Evolutionary conservation across 2,113 vertebrate genomes (phyloP).

Genomic region (Laticauda colubrina): DNA sequence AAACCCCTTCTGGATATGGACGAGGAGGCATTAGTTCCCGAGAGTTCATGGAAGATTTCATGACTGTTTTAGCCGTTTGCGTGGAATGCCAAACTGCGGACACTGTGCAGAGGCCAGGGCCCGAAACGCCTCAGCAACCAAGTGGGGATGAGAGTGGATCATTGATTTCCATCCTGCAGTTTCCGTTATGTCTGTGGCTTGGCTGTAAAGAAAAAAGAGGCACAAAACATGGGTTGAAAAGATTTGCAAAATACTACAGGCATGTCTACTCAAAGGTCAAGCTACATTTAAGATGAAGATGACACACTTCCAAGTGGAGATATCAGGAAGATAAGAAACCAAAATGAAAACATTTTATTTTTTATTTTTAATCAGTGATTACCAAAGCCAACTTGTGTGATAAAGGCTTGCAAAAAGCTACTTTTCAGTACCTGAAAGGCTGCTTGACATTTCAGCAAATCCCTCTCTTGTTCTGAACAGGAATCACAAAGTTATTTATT

Average conservation of each 20-base stretch:
- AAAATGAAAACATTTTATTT: background rate
- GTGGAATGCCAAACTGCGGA: slow-evolving; percentile 93
- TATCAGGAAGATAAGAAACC: background rate
- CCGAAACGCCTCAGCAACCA: slow-evolving; percentile 97
- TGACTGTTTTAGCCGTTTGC: slow-evolving; percentile 98
- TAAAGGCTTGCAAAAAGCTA: background rate
- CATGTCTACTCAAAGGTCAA: background rate
- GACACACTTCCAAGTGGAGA: background rate
- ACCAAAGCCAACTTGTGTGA: background rate
- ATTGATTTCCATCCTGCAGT: slow-evolving; percentile 98
- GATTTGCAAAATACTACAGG: background rate
- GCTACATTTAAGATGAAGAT: background rate
- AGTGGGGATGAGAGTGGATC: slow-evolving; percentile 98
- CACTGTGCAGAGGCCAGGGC: slow-evolving; percentile 95
- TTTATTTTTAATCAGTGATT: background rate
- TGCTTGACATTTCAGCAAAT: background rate
- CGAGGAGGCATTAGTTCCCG: slow-evolving; percentile 76
- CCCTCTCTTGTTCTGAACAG: background rate
- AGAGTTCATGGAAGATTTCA: slow-evolving; percentile 79
- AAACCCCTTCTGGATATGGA: slow-evolving; percentile 81
- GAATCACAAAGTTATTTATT: background rate
- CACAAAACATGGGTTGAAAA: slow-evolving; percentile 42
- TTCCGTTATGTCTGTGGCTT: slow-evolving; percentile 96
- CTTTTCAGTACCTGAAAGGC: background rate
- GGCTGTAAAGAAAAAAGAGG: slow-evolving; percentile 81